These are phyloP conservation scores for Patella caerulea DNA, from an alignment of 2,888 invertebrate species.

Conservation along the genomic window DNA sequence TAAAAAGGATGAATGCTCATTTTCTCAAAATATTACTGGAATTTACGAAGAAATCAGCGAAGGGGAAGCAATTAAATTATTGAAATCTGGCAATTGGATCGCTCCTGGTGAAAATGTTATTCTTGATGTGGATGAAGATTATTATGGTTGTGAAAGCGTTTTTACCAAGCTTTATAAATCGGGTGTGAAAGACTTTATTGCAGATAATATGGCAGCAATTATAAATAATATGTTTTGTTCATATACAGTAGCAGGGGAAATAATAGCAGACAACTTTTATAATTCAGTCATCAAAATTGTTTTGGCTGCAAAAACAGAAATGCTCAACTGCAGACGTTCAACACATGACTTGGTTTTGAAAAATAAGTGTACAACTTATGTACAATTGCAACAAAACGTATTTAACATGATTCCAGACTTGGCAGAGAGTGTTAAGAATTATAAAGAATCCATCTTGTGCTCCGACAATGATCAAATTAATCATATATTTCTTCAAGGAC, in stretches of 20 bases:
- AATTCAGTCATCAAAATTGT: constrained; percentile 18
- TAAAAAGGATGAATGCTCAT: constrained; percentile 35
- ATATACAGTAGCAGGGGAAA: constrained; percentile 42
- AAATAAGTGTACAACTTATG: constrained; percentile 20
- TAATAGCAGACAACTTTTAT: constrained; percentile 38
- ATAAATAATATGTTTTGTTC: constrained; percentile 52
- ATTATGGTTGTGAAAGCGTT: constrained; percentile 56
- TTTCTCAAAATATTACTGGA: constrained; percentile 31
- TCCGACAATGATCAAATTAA: background rate
- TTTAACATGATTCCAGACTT: constrained; percentile 29
- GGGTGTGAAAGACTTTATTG: constrained; percentile 34
- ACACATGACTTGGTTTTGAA: background rate
- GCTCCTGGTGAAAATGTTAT: constrained; percentile 39
- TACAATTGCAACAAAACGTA: constrained; percentile 28
- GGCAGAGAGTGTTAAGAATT: constrained; percentile 4
- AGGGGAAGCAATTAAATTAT: constrained; percentile 36
- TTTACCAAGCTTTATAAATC: constrained; percentile 43
- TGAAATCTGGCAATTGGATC: constrained; percentile 35
- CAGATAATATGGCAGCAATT: constrained; percentile 40
- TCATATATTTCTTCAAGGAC: constrained; percentile 22
- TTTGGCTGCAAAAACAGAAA: constrained; percentile 16
- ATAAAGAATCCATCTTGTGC: constrained; percentile 23
- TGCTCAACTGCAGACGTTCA: background rate
- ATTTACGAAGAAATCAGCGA: constrained; percentile 49
- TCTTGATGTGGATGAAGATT: constrained; percentile 63